Evolutionary conservation across 2,888 invertebrate species (phyloP), one percentile per base, ranked within the genome.

Genomic region (Hetaerina titia): DNA sequence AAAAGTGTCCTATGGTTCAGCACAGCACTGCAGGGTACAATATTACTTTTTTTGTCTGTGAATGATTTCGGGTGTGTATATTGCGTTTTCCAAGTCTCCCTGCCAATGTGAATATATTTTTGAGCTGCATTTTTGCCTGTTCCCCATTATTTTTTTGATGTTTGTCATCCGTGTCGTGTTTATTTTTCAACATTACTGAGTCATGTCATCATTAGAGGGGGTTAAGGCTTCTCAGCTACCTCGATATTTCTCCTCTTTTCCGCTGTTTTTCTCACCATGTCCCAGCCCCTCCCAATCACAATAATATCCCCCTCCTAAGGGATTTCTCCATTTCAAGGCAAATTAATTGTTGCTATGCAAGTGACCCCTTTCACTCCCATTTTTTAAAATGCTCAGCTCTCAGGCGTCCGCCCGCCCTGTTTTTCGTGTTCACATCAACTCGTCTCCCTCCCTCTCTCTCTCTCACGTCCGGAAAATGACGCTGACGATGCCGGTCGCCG

Each of bases 361-460:
- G 81, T 81, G 25, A 13, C 81, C 22, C 13, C 4, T 13, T 11
- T 31, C 4, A 81, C 31, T 25, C 31, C 31, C 25, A 81, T 81
- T 0, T n/a, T 31, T 81, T 13, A 9, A 81, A 81, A 81, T 81
- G 81, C 13, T 81, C 81, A 81, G 81, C 81, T 81, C 81, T 89
- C 58, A 89, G n/a, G 8, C 89, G 11, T 58, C 56, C 89, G 57
- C 58, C 57, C 89, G 57, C 8, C 58, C 64, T 45, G 64, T 25
- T 90, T 64, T 90, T 64, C 90, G 63, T 64, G 90, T 64, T 31
- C 90, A 90, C n/a, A 74, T 69, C 56, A 9, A 64, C 92, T 92
- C 92, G 69, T 92, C 92, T 92, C 92, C 92, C 92, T 92, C 92
- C 92, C 69, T 92, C 92, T 92, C 92, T 92, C 92, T 92, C 92